Percentiles rank a stretch among this genome's conserved stretches.
Conservation (phyloP, 2,888 invertebrate genomes). For the Gerosis bhagava region DNA sequence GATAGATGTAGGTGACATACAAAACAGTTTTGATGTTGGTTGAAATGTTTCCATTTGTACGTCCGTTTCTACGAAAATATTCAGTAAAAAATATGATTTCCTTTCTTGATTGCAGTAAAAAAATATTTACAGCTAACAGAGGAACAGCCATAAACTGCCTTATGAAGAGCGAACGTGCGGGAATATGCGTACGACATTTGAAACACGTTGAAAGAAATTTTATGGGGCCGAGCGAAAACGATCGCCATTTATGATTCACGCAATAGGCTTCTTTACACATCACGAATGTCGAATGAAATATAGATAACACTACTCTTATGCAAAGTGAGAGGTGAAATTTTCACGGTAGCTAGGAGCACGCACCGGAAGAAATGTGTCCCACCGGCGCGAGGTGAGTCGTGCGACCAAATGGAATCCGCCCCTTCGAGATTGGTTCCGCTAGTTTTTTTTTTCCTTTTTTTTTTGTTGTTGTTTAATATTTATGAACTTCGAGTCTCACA, state of each 20-base stretch:
- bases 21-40: too few species aligned
- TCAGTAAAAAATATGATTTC: background rate
- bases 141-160: conserved; percentile 16
- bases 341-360: conserved; percentile 49
- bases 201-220: conserved; percentile 42
- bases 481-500: conserved; percentile 66
- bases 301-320: conserved; percentile 69
- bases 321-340: conserved; percentile 68
- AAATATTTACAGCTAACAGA: too few species aligned
- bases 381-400: conserved; percentile 44
- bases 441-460: conserved; percentile 71
- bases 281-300: conserved; percentile 65
- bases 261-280: conserved; percentile 63
- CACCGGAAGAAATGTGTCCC: conserved; percentile 44
- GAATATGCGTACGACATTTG: conserved; percentile 31
- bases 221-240: conserved; percentile 60
- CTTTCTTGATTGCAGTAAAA: conserved; percentile 1
- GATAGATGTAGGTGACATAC: too few species aligned
- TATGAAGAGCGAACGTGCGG: conserved; percentile 18
- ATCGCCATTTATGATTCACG: conserved; percentile 72
- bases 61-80: too few species aligned
- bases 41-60: too few species aligned
- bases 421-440: conserved; percentile 69
- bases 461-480: conserved; percentile 77
- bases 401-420: conserved; percentile 63